These are phyloP conservation scores for Lasioglossum figueresi DNA, from an alignment of 2,888 invertebrate species.

Conservation along the genomic window DNA sequence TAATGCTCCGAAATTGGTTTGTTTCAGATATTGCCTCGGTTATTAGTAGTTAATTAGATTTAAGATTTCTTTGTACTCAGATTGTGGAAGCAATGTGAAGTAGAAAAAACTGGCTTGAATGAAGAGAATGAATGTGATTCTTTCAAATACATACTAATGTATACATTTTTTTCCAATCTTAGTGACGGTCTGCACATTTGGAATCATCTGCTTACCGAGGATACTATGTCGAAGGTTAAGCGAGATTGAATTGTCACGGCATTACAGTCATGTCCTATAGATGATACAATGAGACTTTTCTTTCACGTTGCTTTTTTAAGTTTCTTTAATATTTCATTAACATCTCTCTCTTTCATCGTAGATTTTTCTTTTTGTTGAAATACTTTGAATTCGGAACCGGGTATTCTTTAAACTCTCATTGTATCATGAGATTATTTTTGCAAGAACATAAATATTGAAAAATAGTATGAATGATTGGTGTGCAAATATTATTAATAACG, in stretches of 20 bases:
- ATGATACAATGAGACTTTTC: conserved; percentile 65
- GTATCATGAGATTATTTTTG: conserved; percentile 56
- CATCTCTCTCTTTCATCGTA: conserved; percentile 1
- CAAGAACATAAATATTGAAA: conserved; percentile 70
- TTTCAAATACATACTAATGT: conserved; percentile 82
- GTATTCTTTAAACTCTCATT: conserved; percentile 61
- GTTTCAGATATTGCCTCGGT: conserved; percentile 31
- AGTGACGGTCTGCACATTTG: conserved; percentile 82
- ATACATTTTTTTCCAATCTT: conserved; percentile 83
- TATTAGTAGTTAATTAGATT: conserved; percentile 34
- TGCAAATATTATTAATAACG: conserved; percentile 83
- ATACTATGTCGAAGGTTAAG: conserved; percentile 83
- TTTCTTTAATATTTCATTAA: not conserved
- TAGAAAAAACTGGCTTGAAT: conserved; percentile 71
- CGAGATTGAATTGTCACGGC: conserved; percentile 76
- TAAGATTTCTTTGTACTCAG: conserved; percentile 35
- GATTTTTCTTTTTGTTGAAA: conserved; percentile 1
- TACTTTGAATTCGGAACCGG: conserved; percentile 10
- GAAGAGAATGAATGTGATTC: conserved; percentile 79
- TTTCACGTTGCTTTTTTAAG: conserved; percentile 16
- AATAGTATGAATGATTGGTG: conserved; percentile 82
- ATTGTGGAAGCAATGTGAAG: conserved; percentile 47
- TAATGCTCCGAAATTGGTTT: not conserved
- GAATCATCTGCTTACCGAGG: conserved; percentile 83
- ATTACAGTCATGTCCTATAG: conserved; percentile 56